Base-by-base conservation (phyloP, 2,888 invertebrate genomes). In the Cosmia pyralina region DNA sequence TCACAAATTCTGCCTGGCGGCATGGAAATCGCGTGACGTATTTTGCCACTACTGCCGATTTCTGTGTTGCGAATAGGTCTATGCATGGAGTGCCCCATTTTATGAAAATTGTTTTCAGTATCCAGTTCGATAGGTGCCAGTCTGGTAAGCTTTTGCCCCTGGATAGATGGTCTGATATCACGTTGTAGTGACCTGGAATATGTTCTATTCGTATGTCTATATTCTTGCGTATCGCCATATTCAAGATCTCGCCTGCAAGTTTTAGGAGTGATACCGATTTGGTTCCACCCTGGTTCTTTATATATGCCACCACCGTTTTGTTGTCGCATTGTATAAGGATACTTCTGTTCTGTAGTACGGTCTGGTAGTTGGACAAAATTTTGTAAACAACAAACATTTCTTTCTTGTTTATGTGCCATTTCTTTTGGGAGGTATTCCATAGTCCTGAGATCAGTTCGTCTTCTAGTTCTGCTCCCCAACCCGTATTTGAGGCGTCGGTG, bases 391-490 rank as follows among this genome's bases (percentile, higher is more conserved):
- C 44, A 10, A 8, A 55, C 57, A 67, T 58, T 52, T 52, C n/a
- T 38, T 64, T 64, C 34, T 38, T 22, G 52, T 52, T 52, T 64
- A 64, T 22, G 64, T 64, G 64, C 52, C 52, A 41, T 41, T 64
- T 52, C 38, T 52, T 28, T 67, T 67, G 46, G 2, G 5, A 19
- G 13, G 57, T 15, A 10, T 28, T 57, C 57, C 57, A 46, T 46
- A 46, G 15, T 10, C 57, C 66, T 57, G 57, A 34, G 19, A 67
- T 67, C 10, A 57, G 57, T 6, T 34, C 7, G 66, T 46, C 57
- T 57, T 57, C 57, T 57, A 68, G 22, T 6, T 68, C 67, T 22
- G 67, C 59, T 19, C 44, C 66, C 28, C 44, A 67, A 46, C 57
- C 57, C 10, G 44, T 67, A 57, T 57, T 53, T 67, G 57, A 57